Conservation (phyloP, 92 coral and sea anemone genomes). For the Metridium senile region DNA sequence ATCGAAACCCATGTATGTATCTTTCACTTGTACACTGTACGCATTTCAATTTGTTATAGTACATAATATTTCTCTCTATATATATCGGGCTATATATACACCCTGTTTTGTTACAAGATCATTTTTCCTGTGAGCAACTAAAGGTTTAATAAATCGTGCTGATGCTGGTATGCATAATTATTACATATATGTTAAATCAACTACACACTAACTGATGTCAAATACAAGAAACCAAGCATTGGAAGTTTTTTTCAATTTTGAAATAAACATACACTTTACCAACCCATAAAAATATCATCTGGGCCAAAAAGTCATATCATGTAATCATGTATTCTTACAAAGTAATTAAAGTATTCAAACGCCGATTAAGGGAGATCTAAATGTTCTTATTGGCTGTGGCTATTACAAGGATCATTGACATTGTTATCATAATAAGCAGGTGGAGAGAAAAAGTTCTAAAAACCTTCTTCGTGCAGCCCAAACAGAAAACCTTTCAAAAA, state of each 20-base stretch:
- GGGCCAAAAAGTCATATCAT: background rate
- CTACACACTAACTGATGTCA: too few species aligned
- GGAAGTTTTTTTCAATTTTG: background rate
- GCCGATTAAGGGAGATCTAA: background rate
- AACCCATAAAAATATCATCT: background rate
- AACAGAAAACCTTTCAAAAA: background rate
- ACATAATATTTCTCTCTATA: too few species aligned
- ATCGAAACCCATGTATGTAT: too few species aligned
- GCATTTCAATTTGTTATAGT: too few species aligned
- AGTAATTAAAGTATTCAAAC: conserved; percentile 12
- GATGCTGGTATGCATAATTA: too few species aligned
- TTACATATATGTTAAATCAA: too few species aligned
- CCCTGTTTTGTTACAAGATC: too few species aligned
- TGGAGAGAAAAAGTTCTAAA: background rate
- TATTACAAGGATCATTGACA: conserved; percentile 26
- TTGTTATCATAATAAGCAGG: conserved; percentile 23
- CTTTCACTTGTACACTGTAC: too few species aligned
- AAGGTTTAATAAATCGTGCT: too few species aligned
- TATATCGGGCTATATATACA: too few species aligned
- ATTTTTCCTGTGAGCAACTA: too few species aligned
- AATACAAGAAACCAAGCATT: background rate
- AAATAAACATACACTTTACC: background rate
- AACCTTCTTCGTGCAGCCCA: background rate
- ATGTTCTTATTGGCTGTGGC: conserved; percentile 1
- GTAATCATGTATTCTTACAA: conserved; percentile 37